These are phyloP conservation scores for Tenodera sinensis DNA, from an alignment of 2,888 invertebrate species.

Conservation along the genomic window DNA sequence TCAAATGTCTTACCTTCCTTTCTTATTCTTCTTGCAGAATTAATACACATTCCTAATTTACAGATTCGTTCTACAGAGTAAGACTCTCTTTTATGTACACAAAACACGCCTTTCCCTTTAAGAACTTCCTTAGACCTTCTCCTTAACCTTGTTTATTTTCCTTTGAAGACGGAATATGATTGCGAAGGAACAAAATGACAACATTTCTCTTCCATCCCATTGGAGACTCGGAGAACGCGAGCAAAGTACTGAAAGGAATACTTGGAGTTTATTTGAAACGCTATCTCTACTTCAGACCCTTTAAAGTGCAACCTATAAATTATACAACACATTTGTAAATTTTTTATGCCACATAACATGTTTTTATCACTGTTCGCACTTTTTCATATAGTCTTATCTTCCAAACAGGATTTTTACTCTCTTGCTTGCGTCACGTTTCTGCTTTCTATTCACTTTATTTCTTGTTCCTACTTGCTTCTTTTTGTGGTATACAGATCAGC, in stretches of 20 bases:
- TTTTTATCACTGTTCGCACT: not conserved
- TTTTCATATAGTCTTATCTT: not conserved
- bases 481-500: not conserved
- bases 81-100: not conserved
- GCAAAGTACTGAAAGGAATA: not conserved
- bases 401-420: not conserved
- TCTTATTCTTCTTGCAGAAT: not conserved
- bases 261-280: not conserved
- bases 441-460: not conserved
- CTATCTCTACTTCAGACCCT: not conserved
- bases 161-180: not conserved
- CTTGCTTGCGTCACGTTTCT: not conserved
- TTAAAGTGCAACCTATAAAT: not conserved
- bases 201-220: not conserved
- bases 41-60: not conserved
- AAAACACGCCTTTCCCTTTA: not conserved
- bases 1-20: not conserved
- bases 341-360: not conserved
- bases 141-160: not conserved
- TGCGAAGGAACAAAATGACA: not conserved
- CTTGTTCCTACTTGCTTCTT: not conserved
- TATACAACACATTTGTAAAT: not conserved
- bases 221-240: not conserved
- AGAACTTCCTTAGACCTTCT: not conserved
- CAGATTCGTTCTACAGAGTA: not conserved